Evolutionary conservation across 1,140 invertebrate genomes (phyloP).

Genomic region (Mya arenaria): DNA sequence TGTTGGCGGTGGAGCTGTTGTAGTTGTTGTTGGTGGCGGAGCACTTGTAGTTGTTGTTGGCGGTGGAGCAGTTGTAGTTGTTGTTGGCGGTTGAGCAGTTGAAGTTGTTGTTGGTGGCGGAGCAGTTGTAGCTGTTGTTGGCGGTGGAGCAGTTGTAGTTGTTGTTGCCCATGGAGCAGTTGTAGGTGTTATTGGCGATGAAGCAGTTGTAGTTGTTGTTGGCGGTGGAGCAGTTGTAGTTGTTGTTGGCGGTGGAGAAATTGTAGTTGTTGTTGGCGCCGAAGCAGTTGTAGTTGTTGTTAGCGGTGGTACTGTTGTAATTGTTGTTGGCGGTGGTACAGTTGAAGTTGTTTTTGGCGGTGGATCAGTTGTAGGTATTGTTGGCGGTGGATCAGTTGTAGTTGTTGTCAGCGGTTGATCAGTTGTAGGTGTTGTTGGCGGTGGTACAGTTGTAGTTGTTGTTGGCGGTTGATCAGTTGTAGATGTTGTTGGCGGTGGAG

Average conservation of each 20-base stretch:
- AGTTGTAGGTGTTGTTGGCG: too few species aligned
- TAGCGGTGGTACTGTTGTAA: neutral
- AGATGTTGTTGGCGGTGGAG: too few species aligned
- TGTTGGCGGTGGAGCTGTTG: neutral
- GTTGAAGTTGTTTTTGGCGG: too few species aligned
- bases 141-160: neutral
- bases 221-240: neutral
- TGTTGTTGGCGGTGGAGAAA: neutral
- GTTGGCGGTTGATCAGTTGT: too few species aligned
- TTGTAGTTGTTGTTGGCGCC: neutral
- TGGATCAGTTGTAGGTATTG: too few species aligned
- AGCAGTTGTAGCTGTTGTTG: neutral
- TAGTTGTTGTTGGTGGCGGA: neutral
- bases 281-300: neutral
- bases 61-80: neutral
- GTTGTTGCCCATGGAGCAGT: neutral
- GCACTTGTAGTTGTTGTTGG: neutral
- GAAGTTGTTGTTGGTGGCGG: slow-evolving; percentile 1
- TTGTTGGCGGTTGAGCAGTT: neutral
- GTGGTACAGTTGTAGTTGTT: too few species aligned
- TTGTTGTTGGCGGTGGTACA: too few species aligned
- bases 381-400: too few species aligned
- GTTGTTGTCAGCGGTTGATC: too few species aligned
- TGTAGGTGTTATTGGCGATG: neutral
- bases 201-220: neutral